A percentile compares a stretch with the other conserved stretches of the same genome.
phyloP scores from a whole-genome alignment of 2,113 vertebrate species.

The Bubo scandiacus region DNA sequence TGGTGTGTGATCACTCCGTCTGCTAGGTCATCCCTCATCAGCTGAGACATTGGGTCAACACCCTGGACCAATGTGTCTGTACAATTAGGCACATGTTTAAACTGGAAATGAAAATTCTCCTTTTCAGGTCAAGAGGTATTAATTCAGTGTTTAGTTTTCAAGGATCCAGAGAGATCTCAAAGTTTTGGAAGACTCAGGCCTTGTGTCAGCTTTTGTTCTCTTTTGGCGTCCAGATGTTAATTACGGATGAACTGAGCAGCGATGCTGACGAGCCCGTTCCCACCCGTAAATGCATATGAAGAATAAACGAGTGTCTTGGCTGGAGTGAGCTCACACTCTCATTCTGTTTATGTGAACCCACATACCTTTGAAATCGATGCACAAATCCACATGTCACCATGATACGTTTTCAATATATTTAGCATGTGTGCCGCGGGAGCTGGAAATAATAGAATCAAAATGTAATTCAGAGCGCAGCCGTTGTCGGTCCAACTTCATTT shows the following conservation, averaged over 20 bases:
- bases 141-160: not conserved
- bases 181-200: not conserved
- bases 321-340: not conserved
- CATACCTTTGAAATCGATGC: not conserved
- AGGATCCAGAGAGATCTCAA: not conserved
- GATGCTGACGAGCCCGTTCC: not conserved
- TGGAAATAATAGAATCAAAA: not conserved
- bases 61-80: not conserved
- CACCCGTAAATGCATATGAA: not conserved
- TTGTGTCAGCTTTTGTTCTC: not conserved
- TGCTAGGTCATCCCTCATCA: not conserved
- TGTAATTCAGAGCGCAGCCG: not conserved
- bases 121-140: not conserved
- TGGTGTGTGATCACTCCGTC: not conserved
- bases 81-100: not conserved
- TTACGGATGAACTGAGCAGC: not conserved
- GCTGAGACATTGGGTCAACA: not conserved
- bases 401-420: not conserved
- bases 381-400: not conserved
- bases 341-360: not conserved
- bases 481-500: not conserved
- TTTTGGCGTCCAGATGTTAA: conserved; percentile 41
- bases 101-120: not conserved
- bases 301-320: not conserved
- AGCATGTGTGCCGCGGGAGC: not conserved